These are phyloP conservation scores for Tinea semifulvella DNA, from an alignment of 2,888 invertebrate species.

Conservation along the genomic window DNA sequence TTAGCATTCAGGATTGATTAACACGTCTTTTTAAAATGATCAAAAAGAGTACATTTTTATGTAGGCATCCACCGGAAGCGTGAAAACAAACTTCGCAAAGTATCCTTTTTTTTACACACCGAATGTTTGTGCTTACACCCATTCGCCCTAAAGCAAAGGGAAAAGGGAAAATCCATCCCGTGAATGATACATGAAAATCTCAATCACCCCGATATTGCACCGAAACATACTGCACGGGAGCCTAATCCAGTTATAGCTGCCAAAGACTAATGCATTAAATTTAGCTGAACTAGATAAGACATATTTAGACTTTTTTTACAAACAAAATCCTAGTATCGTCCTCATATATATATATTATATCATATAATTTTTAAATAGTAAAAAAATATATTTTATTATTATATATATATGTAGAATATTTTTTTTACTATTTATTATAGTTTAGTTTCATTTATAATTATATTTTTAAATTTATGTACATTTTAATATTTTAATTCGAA, in stretches of 20 bases:
- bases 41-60: no score
- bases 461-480: no score
- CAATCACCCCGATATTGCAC: slow-evolving; percentile 58
- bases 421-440: no score
- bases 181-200: slow-evolving; percentile 60
- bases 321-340: neutral
- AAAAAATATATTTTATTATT: no score
- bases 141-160: slow-evolving; percentile 9
- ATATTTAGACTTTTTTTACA: neutral
- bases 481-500: no score
- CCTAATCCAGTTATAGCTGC: slow-evolving; percentile 54
- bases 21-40: neutral
- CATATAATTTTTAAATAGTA: no score
- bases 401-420: no score
- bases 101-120: slow-evolving; percentile 7
- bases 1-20: neutral
- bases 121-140: slow-evolving; percentile 12
- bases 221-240: slow-evolving; percentile 43
- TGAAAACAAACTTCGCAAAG: slow-evolving; percentile 1
- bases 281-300: slow-evolving; percentile 2
- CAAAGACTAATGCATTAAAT: slow-evolving; percentile 33
- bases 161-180: slow-evolving; percentile 32
- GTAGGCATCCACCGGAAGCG: slow-evolving; percentile 1
- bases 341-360: no score
- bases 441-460: no score